Evolutionary conservation across 2,797 vertebrate species (phyloP), one percentile per base, ranked within the genome.

Genomic region (Sebastolobus alascanus): DNA sequence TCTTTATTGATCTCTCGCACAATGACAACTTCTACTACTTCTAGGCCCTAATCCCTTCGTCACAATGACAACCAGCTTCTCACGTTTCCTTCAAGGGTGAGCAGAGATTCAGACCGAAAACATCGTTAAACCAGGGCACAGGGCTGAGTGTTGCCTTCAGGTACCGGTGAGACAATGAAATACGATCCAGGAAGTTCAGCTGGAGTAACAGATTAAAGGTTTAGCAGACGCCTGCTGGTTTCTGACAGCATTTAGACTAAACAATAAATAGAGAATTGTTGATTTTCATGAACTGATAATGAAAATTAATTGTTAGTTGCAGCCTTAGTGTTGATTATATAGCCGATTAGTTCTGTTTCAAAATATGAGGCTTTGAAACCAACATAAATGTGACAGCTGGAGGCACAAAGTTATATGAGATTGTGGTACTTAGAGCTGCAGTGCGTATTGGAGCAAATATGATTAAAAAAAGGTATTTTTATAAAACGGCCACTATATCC

Each of bases 191-290:
- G 68, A 75, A 63, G 59, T 22, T n/a, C 84, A 43, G 40, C 3
- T 54, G 54, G 12, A 52, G 59, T 22, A n/a, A 68, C n/a, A 65
- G 59, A 79, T 79, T 52, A 61, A 78, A 64, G 72, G 56, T 14
- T 77, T 7, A 70, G 35, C 37, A 8, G 52, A 68, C 54, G 20
- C 16, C 3, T 46, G 56, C 38, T 46, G 9, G 18, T 31, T 71
- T 60, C 2, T 27, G 40, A 18, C 68, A 40, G 68, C 35, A 35
- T 35, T 73, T n/a, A 38, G 5, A 55, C 46, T 20, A 6, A 27
- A 52, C 35, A 66, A 40, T 43, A 11, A 10, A 31, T 14, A 6
- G 40, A 61, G n/a, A 35, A 20, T 7, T 43, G 4, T 10, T 52
- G 25, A 6, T 46, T 33, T 22, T 33, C 6, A 20, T 8, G 6